Percentiles rank a stretch among this genome's conserved stretches.
Conservation (phyloP, 1,140 invertebrate species). For the Coptotermes formosanus region DNA sequence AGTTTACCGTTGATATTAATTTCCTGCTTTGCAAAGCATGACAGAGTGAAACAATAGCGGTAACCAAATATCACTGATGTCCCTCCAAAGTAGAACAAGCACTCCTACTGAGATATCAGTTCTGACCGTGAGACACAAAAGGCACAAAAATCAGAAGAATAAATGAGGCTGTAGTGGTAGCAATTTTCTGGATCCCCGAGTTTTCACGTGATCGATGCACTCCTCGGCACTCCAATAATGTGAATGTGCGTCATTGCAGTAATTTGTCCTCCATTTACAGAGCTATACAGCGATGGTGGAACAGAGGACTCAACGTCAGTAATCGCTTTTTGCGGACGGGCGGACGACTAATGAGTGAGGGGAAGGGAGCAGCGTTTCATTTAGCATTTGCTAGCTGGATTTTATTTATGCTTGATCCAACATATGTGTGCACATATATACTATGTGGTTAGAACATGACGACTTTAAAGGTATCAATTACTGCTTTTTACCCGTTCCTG, state of each 20-base stretch:
- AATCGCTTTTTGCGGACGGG: constrained; percentile 1
- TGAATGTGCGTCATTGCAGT: background rate
- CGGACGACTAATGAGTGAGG: background rate
- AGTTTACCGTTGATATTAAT: background rate
- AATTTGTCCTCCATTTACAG: constrained; percentile 13
- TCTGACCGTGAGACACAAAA: background rate
- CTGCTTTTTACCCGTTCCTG: background rate
- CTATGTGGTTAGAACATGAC: background rate
- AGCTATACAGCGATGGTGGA: background rate
- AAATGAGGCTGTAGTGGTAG: background rate
- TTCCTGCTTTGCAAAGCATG: background rate
- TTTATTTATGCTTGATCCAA: background rate
- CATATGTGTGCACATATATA: background rate
- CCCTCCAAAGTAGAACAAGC: background rate
- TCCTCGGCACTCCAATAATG: background rate
- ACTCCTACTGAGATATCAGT: background rate
- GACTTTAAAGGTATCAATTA: background rate
- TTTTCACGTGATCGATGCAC: background rate
- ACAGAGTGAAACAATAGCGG: background rate
- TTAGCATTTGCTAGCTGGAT: background rate
- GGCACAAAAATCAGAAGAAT: too few species aligned
- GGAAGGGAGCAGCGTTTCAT: background rate
- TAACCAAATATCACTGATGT: background rate
- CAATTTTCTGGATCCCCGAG: constrained; percentile 5
- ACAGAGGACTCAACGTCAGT: background rate